phyloP scores from a whole-genome alignment of 2,113 vertebrate genomes.

The Prolemur simus region DNA sequence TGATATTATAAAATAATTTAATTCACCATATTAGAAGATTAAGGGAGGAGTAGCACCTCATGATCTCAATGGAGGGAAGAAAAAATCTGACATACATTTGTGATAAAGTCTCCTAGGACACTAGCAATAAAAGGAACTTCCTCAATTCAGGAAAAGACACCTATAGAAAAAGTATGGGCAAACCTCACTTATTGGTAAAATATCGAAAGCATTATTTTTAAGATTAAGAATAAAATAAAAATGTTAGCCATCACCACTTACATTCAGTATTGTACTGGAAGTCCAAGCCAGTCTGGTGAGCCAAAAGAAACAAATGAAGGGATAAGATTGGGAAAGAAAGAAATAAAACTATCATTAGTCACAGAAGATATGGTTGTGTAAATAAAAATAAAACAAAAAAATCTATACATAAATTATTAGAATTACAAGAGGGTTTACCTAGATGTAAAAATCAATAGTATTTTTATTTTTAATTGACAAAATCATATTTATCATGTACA shows the following conservation, averaged over 20 bases:
- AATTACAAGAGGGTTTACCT: background rate
- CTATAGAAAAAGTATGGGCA: background rate
- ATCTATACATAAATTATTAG: background rate
- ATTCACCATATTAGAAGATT: background rate
- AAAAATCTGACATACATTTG: background rate
- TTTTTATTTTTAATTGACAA: background rate
- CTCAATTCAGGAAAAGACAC: background rate
- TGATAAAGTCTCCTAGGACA: background rate
- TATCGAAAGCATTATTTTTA: background rate
- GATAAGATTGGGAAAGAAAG: background rate
- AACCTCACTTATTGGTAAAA: background rate
- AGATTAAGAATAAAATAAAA: background rate
- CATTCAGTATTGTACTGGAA: background rate
- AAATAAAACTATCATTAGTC: background rate
- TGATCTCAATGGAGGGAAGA: background rate
- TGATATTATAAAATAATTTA: constrained; percentile 16
- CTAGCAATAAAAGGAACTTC: background rate
- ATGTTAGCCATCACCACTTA: background rate
- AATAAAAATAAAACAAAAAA: background rate
- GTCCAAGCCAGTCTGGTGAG: background rate
- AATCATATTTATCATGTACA: background rate
- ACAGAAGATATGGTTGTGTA: background rate
- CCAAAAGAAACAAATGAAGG: background rate
- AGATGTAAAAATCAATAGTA: background rate
- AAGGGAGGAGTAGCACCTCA: background rate